phyloP scores from a whole-genome alignment of 2,888 invertebrate genomes.

The Acanthosepion pharaonis region DNA sequence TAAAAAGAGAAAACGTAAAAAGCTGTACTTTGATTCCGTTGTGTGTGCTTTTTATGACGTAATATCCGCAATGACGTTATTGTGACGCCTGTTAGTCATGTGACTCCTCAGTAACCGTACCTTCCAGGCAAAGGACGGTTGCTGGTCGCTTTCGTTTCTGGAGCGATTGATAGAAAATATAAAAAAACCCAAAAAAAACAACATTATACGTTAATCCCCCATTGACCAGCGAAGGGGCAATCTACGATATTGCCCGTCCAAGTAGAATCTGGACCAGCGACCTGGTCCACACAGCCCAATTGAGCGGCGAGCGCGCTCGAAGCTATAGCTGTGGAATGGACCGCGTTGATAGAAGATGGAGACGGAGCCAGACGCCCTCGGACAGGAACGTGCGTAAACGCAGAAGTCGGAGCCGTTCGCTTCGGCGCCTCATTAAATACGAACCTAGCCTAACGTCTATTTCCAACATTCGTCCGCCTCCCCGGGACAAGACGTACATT shows the following conservation, averaged over 20 bases:
- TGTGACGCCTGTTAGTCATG: background rate
- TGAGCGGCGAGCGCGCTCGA: background rate
- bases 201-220: too few relatives aligned
- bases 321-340: background rate
- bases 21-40: too few relatives aligned
- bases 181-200: too few relatives aligned
- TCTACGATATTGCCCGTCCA: background rate
- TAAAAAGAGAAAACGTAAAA: too few relatives aligned
- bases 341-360: background rate
- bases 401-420: background rate
- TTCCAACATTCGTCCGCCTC: background rate
- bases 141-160: background rate
- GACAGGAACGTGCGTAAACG: background rate
- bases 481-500: constrained; percentile 24
- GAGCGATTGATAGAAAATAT: background rate
- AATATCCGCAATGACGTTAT: background rate
- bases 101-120: background rate
- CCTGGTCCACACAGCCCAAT: background rate
- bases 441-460: background rate
- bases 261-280: background rate
- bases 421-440: too few relatives aligned
- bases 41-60: background rate
- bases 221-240: background rate
- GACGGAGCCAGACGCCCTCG: background rate
- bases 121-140: background rate